A percentile compares a stretch with the other conserved stretches of the same genome.
Evolutionary conservation across 2,113 vertebrate species (phyloP).

Genomic region (Centrocercus urophasianus): DNA sequence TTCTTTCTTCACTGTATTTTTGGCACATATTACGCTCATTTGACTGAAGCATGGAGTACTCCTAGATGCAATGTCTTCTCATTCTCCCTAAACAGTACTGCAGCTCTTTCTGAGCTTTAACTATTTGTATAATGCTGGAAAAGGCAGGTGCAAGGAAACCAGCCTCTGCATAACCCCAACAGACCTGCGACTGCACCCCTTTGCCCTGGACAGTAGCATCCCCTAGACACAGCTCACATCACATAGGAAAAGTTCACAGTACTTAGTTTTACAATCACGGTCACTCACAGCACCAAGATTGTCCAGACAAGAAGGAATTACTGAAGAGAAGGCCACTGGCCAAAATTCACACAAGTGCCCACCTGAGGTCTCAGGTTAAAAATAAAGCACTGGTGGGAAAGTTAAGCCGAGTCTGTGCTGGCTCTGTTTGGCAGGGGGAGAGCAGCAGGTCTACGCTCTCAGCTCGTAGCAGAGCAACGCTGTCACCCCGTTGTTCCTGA

Average conservation of each 20-base stretch:
- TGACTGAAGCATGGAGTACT: neutral
- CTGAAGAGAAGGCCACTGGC: constrained; percentile 48
- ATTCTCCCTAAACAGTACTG: neutral
- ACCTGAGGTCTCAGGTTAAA: constrained; percentile 38
- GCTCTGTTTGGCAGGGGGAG: fast-evolving
- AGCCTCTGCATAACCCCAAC: neutral
- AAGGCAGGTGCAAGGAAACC: constrained; percentile 1
- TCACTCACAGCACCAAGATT: constrained; percentile 72
- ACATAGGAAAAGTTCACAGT: constrained; percentile 60
- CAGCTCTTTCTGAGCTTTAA: neutral
- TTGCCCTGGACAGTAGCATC: constrained; percentile 55
- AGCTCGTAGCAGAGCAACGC: neutral
- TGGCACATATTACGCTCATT: neutral
- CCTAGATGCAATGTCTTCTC: neutral
- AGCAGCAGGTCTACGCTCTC: neutral
- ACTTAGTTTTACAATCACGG: constrained; percentile 72
- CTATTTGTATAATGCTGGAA: neutral
- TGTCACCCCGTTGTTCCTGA: neutral
- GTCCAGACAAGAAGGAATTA: constrained; percentile 65
- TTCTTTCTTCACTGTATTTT: neutral
- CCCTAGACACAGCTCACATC: constrained; percentile 38
- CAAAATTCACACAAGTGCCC: constrained; percentile 65
- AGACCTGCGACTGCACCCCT: neutral
- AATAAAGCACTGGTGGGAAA: constrained; percentile 64
- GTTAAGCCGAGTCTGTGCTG: neutral